A percentile compares a stretch with the other conserved stretches of the same genome.
Conservation (phyloP, 1,140 invertebrate genomes). For the Bombus sibiricus region DNA sequence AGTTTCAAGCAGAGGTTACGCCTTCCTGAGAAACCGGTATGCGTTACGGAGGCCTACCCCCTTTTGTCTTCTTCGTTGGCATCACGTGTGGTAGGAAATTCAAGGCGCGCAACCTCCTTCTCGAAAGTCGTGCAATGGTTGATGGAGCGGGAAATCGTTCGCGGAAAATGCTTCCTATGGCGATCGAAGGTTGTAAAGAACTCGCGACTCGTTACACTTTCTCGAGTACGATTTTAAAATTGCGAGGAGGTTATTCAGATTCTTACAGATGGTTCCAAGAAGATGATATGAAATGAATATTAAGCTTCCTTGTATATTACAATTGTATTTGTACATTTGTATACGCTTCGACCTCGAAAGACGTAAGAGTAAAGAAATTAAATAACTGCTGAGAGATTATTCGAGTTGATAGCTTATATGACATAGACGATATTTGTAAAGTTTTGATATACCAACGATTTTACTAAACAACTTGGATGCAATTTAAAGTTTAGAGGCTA, state of each 20-base stretch:
- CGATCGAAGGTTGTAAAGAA: neutral
- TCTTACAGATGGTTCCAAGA: neutral
- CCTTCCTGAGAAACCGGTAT: slow-evolving; percentile 78
- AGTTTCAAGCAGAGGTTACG: slow-evolving; percentile 74
- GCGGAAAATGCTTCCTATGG: neutral
- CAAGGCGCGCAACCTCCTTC: slow-evolving; percentile 51
- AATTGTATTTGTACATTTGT: too few species aligned
- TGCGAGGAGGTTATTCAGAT: neutral
- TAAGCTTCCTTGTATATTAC: neutral
- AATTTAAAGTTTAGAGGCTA: too few species aligned
- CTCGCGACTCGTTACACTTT: neutral
- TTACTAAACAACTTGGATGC: too few species aligned
- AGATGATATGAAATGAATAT: neutral
- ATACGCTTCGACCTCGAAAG: too few species aligned
- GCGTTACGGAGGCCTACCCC: slow-evolving; percentile 50
- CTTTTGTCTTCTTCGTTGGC: slow-evolving; percentile 55
- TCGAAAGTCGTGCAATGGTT: slow-evolving; percentile 42
- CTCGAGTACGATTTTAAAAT: neutral
- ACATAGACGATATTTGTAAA: too few species aligned
- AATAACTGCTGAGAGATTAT: too few species aligned
- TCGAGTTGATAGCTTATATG: too few species aligned
- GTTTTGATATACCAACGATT: too few species aligned
- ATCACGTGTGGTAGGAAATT: slow-evolving; percentile 61
- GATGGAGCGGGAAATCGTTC: neutral
- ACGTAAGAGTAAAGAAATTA: too few species aligned